Evolutionary conservation across 2,888 invertebrate species (phyloP).

Genomic region (Synanthedon tipuliformis): DNA sequence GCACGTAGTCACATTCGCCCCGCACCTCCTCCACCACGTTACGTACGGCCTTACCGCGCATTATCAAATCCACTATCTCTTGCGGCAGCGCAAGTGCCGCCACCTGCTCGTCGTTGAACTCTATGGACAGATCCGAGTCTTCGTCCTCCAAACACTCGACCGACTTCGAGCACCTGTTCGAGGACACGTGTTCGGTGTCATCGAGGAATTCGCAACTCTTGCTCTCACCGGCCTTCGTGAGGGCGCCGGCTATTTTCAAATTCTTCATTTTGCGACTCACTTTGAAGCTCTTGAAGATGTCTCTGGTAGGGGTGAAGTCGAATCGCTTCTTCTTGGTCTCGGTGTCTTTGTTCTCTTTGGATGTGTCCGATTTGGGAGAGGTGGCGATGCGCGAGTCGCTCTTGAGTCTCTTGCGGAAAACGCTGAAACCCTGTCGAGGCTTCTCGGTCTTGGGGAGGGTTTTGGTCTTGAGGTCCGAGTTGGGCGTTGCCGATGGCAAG

Average conservation of each 20-base stretch:
- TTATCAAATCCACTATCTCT: conserved; percentile 49
- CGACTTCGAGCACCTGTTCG: conserved; percentile 49
- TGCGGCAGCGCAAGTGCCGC: conserved; percentile 42
- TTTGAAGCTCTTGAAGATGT: conserved; percentile 60
- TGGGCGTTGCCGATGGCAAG: conserved; percentile 6
- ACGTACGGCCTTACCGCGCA: conserved; percentile 29
- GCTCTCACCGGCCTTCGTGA: conserved; percentile 41
- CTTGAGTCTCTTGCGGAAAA: conserved; percentile 58
- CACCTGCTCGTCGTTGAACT: conserved; percentile 36
- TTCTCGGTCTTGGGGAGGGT: conserved; percentile 31
- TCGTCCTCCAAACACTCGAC: conserved; percentile 48
- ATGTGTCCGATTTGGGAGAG: conserved; percentile 44
- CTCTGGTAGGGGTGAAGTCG: conserved; percentile 58
- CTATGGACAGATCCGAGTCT: conserved; percentile 39
- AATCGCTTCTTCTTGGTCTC: conserved; percentile 62
- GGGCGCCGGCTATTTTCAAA: conserved; percentile 34
- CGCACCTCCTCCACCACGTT: conserved; percentile 21
- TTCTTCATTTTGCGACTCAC: conserved; percentile 54
- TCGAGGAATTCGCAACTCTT: conserved; percentile 63
- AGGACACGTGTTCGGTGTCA: conserved; percentile 30
- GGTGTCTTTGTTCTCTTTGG: conserved; percentile 47
- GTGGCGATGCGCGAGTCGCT: conserved; percentile 53
- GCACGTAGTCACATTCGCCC: conserved; percentile 47
- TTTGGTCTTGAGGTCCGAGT: conserved; percentile 9
- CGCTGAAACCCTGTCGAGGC: conserved; percentile 34